Conservation (phyloP, 2,113 vertebrate genomes). For the Indri indri region DNA sequence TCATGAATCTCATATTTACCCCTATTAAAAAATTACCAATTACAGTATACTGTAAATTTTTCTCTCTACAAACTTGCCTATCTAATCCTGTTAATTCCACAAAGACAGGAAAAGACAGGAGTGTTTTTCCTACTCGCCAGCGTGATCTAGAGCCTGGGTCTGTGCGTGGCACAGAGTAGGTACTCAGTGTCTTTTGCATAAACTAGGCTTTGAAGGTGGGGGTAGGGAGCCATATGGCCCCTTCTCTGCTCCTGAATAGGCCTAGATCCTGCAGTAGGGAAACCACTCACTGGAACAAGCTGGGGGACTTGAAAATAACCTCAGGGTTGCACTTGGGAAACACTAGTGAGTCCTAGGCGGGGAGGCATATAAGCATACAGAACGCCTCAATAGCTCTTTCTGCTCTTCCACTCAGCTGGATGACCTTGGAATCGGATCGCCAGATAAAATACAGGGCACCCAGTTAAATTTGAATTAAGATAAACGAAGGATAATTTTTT, state of each 20-base stretch:
- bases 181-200: not conserved
- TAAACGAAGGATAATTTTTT: not conserved
- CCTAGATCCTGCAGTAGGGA: not conserved
- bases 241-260: not conserved
- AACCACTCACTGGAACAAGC: not conserved
- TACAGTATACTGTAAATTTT: not conserved
- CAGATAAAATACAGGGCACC: not conserved
- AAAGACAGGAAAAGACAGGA: not conserved
- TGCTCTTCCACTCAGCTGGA: not conserved
- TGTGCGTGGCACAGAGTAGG: not conserved
- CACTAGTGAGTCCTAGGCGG: not conserved
- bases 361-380: not conserved
- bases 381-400: not conserved
- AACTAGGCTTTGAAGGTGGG: not conserved
- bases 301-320: not conserved
- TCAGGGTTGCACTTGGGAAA: not conserved
- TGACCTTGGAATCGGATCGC: not conserved
- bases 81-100: not conserved
- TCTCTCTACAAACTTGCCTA: not conserved
- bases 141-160: not conserved
- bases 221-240: not conserved
- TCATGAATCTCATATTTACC: not conserved
- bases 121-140: not conserved
- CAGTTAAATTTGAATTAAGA: not conserved
- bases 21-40: not conserved